phyloP scores from a whole-genome alignment of 2,888 invertebrate genomes.

The Pheosia gnoma region DNA sequence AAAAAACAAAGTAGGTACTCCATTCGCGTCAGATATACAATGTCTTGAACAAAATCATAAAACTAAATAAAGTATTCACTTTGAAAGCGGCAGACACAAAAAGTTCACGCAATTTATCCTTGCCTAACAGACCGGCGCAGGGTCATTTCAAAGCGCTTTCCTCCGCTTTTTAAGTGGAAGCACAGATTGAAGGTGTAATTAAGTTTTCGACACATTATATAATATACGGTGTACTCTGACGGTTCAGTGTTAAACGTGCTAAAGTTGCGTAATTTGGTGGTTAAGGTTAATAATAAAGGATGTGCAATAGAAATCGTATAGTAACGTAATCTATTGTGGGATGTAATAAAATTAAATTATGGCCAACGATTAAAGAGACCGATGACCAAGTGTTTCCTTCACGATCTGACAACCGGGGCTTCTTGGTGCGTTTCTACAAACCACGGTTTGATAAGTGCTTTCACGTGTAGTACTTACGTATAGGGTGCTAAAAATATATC shows the following conservation, averaged over 20 bases:
- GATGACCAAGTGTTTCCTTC: constrained; percentile 48
- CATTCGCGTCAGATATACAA: constrained; percentile 26
- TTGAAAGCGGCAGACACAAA: constrained; percentile 38
- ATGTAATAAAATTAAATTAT: constrained; percentile 55
- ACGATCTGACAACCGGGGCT: constrained; percentile 33
- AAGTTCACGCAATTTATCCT: constrained; percentile 43
- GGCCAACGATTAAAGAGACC: constrained; percentile 45
- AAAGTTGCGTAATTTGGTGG: not conserved
- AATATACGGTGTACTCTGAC: constrained; percentile 1
- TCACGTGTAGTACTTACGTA: constrained; percentile 23
- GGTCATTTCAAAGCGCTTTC: constrained; percentile 40
- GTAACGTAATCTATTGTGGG: constrained; percentile 39
- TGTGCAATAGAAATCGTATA: constrained; percentile 39
- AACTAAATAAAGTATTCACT: constrained; percentile 26
- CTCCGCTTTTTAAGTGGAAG: constrained; percentile 25
- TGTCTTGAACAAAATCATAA: constrained; percentile 14
- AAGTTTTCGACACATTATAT: constrained; percentile 18
- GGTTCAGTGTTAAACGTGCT: not conserved
- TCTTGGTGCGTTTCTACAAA: constrained; percentile 41
- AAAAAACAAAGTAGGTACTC: not conserved
- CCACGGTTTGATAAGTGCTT: constrained; percentile 33
- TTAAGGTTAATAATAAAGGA: constrained; percentile 22
- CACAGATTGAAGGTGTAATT: constrained; percentile 28
- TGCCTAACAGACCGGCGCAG: constrained; percentile 30
- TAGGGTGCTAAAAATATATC: constrained; percentile 17